Percentiles rank a stretch among this genome's conserved stretches.
Conservation (phyloP, 2,113 vertebrate species). For the Zingel zingel region DNA sequence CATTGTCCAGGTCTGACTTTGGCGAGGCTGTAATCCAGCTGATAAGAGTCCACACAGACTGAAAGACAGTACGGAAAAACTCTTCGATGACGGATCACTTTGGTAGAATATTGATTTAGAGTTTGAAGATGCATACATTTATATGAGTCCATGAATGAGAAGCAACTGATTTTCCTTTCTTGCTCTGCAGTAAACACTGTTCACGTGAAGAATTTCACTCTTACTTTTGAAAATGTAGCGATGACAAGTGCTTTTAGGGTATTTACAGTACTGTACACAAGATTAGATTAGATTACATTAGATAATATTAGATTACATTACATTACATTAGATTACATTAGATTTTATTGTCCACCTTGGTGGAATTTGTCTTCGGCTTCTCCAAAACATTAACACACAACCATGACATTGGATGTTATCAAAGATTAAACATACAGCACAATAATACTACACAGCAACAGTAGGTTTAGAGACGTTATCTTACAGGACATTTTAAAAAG, state of each 20-base stretch:
- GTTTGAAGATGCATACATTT: not conserved
- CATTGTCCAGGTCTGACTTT: slow-evolving; percentile 35
- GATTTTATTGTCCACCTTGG: too few relatives aligned
- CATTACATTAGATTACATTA: too few relatives aligned
- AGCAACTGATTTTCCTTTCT: not conserved
- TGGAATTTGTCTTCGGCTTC: too few relatives aligned
- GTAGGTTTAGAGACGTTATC: not conserved
- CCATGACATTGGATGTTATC: too few relatives aligned
- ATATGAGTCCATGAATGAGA: slow-evolving; percentile 32
- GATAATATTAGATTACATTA: too few relatives aligned
- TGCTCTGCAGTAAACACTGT: not conserved
- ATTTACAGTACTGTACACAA: too few relatives aligned
- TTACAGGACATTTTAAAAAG: not conserved
- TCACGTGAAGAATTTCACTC: not conserved
- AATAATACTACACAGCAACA: too few relatives aligned
- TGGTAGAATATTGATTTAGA: slow-evolving; percentile 5
- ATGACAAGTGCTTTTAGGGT: not conserved
- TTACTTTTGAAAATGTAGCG: not conserved
- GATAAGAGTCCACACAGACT: slow-evolving; percentile 19
- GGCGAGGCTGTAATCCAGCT: not conserved
- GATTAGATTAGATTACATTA: too few relatives aligned
- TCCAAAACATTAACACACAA: too few relatives aligned
- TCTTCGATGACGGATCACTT: slow-evolving; percentile 2
- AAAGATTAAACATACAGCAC: too few relatives aligned
- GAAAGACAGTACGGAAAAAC: not conserved